Conservation (phyloP, 2,797 vertebrate genomes). For the Trematomus bernacchii region DNA sequence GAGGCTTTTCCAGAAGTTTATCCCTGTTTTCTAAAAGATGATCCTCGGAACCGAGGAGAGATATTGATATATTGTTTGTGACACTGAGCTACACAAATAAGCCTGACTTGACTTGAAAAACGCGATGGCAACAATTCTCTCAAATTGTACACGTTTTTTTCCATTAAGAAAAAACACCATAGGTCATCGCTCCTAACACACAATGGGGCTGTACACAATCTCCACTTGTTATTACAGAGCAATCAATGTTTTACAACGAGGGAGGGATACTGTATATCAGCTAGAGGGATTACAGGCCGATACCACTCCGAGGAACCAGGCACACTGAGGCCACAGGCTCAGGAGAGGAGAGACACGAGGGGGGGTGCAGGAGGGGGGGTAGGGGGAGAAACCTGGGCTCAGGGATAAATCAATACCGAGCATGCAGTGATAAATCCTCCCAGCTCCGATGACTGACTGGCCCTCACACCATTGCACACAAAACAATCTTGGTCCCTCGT, state of each 20-base stretch:
- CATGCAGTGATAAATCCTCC: constrained; percentile 79
- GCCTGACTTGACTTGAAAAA: constrained; percentile 27
- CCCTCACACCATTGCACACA: constrained; percentile 76
- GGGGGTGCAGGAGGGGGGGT: background rate
- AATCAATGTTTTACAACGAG: constrained; percentile 67
- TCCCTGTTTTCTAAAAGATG: constrained; percentile 19
- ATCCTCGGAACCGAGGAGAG: background rate
- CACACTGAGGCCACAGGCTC: constrained; percentile 46
- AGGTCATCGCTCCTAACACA: constrained; percentile 28
- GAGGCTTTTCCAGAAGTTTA: background rate
- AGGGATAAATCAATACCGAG: constrained; percentile 82
- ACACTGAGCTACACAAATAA: constrained; percentile 19
- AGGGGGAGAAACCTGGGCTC: constrained; percentile 37
- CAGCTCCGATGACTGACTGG: constrained; percentile 74
- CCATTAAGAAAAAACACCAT: constrained; percentile 11
- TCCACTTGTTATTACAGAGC: constrained; percentile 60
- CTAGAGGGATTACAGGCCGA: constrained; percentile 60
- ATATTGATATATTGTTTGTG: background rate
- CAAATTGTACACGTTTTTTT: background rate
- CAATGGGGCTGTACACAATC: constrained; percentile 37
- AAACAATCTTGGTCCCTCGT: constrained; percentile 76
- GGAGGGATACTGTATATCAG: constrained; percentile 60
- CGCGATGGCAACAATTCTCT: background rate
- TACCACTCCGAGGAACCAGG: constrained; percentile 55
- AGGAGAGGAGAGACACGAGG: constrained; percentile 2